These are phyloP conservation scores for Luperina testacea DNA, from an alignment of 2,888 invertebrate genomes.

Conservation along the genomic window DNA sequence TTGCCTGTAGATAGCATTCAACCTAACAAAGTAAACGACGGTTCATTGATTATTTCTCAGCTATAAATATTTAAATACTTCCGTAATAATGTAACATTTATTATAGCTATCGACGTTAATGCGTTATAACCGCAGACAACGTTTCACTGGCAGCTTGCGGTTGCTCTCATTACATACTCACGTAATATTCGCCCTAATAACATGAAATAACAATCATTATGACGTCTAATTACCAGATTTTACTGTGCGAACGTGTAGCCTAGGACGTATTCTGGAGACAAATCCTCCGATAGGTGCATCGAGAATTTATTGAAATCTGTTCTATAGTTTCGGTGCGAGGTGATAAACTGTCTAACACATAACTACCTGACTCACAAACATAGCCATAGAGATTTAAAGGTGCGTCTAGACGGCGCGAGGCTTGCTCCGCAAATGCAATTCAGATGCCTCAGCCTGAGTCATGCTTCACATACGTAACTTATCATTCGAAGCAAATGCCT, in stretches of 20 bases:
- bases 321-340: neutral
- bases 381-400: neutral
- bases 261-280: neutral
- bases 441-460: neutral
- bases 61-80: constrained; percentile 20
- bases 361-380: neutral
- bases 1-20: neutral
- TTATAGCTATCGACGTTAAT: constrained; percentile 53
- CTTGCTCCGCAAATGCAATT: neutral
- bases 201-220: neutral
- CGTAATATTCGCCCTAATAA: constrained; percentile 4
- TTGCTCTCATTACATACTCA: neutral
- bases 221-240: neutral
- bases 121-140: constrained; percentile 47
- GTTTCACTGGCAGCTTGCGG: constrained; percentile 52
- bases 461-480: neutral
- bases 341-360: neutral
- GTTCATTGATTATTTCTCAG: constrained; percentile 18
- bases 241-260: too few relatives aligned
- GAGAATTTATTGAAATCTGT: neutral
- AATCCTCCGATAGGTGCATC: neutral
- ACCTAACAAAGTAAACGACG: neutral
- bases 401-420: neutral
- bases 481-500: neutral
- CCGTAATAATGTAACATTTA: constrained; percentile 33